phyloP scores from a whole-genome alignment of 2,113 vertebrate species.

The Caracal caracal region DNA sequence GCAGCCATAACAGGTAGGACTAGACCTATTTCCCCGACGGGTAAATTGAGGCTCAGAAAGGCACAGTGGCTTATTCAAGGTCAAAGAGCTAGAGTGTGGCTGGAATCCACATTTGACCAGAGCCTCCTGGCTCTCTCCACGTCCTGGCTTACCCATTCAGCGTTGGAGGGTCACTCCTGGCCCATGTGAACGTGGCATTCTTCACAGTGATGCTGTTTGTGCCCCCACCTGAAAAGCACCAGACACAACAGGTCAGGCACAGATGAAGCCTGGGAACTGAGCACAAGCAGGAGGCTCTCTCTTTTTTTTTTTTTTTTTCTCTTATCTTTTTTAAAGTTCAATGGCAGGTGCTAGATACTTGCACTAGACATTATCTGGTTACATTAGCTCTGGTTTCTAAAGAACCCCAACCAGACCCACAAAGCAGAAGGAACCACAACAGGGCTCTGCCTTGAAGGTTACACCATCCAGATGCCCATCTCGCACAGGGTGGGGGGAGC shows the following conservation, averaged over 20 bases:
- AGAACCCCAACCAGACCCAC: neutral
- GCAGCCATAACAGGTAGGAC: neutral
- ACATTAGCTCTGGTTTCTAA: neutral
- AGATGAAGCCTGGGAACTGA: fast-evolving
- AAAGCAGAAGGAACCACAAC: neutral
- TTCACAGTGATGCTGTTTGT: constrained; percentile 88
- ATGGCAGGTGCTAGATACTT: too few relatives aligned
- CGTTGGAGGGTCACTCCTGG: constrained; percentile 87
- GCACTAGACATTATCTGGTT: neutral
- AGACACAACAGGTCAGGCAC: neutral
- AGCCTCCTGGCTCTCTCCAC: neutral
- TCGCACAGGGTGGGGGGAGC: neutral
- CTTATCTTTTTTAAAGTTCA: neutral
- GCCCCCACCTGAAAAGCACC: constrained; percentile 83
- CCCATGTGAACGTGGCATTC: constrained; percentile 94
- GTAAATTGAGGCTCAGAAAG: neutral
- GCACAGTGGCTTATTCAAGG: neutral
- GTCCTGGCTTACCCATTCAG: constrained; percentile 88
- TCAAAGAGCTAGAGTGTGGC: neutral
- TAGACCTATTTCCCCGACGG: neutral
- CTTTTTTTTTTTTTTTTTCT: fast-evolving
- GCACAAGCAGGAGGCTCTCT: fast-evolving
- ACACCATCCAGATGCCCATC: fast-evolving
- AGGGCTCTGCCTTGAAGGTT: neutral
- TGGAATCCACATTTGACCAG: neutral